phyloP scores from a whole-genome alignment of 2,888 invertebrate species.

The Synanthedon andrenaeformis region DNA sequence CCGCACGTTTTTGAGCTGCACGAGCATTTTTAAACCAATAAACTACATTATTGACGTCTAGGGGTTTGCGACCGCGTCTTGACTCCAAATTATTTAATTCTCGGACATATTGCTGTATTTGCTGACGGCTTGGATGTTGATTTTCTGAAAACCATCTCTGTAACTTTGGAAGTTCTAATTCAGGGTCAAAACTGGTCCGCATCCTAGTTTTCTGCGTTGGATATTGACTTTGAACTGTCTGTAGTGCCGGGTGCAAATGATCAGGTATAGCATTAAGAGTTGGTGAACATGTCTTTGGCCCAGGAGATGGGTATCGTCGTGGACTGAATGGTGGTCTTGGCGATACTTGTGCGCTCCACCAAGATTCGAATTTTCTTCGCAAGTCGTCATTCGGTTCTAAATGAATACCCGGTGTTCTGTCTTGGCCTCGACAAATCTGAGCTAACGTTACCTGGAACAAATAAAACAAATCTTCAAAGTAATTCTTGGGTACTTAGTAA shows the following conservation, averaged over 20 bases:
- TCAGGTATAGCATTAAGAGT: slow-evolving; percentile 60
- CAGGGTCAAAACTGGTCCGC: slow-evolving; percentile 97
- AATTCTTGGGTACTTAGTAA: slow-evolving; percentile 24
- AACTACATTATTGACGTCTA: slow-evolving; percentile 96
- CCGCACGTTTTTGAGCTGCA: slow-evolving; percentile 93
- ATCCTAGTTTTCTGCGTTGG: slow-evolving; percentile 91
- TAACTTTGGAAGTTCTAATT: slow-evolving; percentile 93
- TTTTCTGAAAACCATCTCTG: slow-evolving; percentile 98
- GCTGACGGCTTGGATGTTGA: slow-evolving; percentile 96
- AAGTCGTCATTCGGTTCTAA: slow-evolving; percentile 85
- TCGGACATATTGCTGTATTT: slow-evolving; percentile 95
- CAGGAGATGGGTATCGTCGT: slow-evolving; percentile 60
- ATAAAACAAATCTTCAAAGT: slow-evolving; percentile 20
- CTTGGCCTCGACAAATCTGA: slow-evolving; percentile 84
- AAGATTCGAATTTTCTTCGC: slow-evolving; percentile 89
- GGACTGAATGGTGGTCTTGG: slow-evolving; percentile 69
- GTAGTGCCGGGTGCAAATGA: slow-evolving; percentile 79
- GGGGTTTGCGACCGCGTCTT: slow-evolving; percentile 89
- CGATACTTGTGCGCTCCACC: slow-evolving; percentile 85
- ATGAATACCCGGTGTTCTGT: slow-evolving; percentile 75
- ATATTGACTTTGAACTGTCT: slow-evolving; percentile 81
- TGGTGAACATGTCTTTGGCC: slow-evolving; percentile 63
- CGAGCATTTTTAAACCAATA: slow-evolving; percentile 99
- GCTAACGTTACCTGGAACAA: slow-evolving; percentile 80
- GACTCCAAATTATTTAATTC: slow-evolving; percentile 94